Conservation (phyloP, 2,888 invertebrate genomes). For the Aelia acuminata region DNA sequence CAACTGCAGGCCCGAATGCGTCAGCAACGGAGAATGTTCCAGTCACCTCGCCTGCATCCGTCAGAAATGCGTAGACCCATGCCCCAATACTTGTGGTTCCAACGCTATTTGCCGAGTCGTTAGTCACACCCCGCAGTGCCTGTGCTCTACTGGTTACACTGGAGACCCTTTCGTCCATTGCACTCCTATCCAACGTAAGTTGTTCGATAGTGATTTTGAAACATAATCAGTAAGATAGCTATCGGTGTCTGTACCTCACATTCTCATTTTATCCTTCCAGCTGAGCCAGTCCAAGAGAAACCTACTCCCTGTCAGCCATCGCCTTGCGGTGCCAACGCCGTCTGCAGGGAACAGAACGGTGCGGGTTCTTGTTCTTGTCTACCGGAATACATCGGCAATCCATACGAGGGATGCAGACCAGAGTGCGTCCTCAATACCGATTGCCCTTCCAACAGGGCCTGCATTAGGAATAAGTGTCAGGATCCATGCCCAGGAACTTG, state of each 20-base stretch:
- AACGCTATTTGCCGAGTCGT: slow-evolving; percentile 82
- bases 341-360: slow-evolving; percentile 79
- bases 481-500: slow-evolving; percentile 84
- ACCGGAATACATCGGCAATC: slow-evolving; percentile 80
- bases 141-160: slow-evolving; percentile 75
- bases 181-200: slow-evolving; percentile 69
- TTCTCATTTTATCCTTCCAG: slow-evolving; percentile 65
- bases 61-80: slow-evolving; percentile 82
- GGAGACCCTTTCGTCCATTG: slow-evolving; percentile 80
- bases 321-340: slow-evolving; percentile 83
- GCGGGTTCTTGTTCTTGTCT: slow-evolving; percentile 84
- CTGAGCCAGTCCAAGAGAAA: slow-evolving; percentile 63
- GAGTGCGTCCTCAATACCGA: slow-evolving; percentile 85
- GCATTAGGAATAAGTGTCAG: slow-evolving; percentile 82
- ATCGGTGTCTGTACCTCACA: neutral
- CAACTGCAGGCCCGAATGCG: slow-evolving; percentile 81
- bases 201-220: slow-evolving; percentile 34
- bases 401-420: slow-evolving; percentile 81
- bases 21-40: slow-evolving; percentile 80
- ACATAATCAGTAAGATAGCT: neutral
- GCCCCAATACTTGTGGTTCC: slow-evolving; percentile 77
- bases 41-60: slow-evolving; percentile 79
- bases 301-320: slow-evolving; percentile 78
- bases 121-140: slow-evolving; percentile 81
- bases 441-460: slow-evolving; percentile 80